These are phyloP conservation scores for Axea sp. DNA, from an alignment of 2,888 invertebrate genomes.

Conservation along the genomic window DNA sequence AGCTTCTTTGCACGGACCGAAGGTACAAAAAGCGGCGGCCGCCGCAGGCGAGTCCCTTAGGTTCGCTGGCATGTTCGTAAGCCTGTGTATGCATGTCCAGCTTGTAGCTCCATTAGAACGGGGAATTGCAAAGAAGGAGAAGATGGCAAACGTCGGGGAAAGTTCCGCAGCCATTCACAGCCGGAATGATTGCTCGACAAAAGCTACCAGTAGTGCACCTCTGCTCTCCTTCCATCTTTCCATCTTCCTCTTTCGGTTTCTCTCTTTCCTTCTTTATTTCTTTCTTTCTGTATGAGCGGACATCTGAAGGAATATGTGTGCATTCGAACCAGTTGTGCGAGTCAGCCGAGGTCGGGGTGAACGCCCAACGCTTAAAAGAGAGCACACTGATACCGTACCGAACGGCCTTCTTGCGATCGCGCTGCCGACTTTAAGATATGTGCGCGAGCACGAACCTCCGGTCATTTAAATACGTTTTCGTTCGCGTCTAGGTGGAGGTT, in stretches of 20 bases:
- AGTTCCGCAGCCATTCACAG: constrained; percentile 31
- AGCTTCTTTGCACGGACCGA: no score
- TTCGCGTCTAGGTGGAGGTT: constrained; percentile 27
- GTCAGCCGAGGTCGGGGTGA: constrained; percentile 77
- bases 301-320: constrained; percentile 64
- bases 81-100: constrained; percentile 46
- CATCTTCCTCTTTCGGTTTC: background rate
- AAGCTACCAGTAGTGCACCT: constrained; percentile 75
- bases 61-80: constrained; percentile 30
- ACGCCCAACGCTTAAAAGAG: constrained; percentile 79
- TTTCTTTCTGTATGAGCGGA: constrained; percentile 52
- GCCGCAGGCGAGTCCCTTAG: no score
- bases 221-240: constrained; percentile 49
- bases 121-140: constrained; percentile 36
- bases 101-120: constrained; percentile 62
- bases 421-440: constrained; percentile 66
- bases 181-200: constrained; percentile 48
- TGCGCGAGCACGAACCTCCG: constrained; percentile 61
- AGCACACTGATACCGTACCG: constrained; percentile 75
- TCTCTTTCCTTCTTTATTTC: constrained; percentile 21
- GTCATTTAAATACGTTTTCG: constrained; percentile 43
- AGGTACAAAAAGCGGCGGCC: no score
- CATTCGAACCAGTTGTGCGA: constrained; percentile 76
- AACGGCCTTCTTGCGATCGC: constrained; percentile 62
- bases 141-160: constrained; percentile 42